Conservation (phyloP, 2,797 vertebrate species). For the Odontamblyopus lacepedii region DNA sequence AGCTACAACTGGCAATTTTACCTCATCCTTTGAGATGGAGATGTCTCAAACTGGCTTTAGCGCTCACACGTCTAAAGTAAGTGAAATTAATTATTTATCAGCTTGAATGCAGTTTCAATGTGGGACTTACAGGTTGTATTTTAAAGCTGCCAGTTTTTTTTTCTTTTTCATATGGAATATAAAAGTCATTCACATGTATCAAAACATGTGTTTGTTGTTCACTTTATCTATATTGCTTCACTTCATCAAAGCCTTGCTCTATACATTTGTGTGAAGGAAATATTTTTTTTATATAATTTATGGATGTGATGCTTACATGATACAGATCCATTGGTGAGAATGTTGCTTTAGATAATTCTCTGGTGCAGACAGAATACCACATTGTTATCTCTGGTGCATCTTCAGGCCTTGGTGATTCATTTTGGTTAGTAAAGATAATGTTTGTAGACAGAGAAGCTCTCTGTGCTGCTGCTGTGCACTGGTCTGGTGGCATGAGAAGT, state of each 20-base stretch:
- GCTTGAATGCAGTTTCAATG: no score
- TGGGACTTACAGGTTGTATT: background rate
- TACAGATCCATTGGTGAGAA: no score
- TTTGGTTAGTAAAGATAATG: slow-evolving; percentile 1
- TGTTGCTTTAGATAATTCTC: no score
- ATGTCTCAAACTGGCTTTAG: slow-evolving; percentile 97
- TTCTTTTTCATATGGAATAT: no score
- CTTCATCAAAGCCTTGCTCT: background rate
- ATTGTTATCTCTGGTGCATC: slow-evolving; percentile 35
- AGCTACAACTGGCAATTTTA: slow-evolving; percentile 88
- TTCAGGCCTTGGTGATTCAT: slow-evolving; percentile 41
- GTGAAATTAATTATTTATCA: slow-evolving; percentile 6
- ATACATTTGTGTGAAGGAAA: slow-evolving; percentile 1
- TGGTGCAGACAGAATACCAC: background rate
- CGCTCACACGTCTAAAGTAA: slow-evolving; percentile 89
- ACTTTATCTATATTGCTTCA: background rate
- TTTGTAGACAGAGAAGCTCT: slow-evolving; percentile 34
- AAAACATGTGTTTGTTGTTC: slow-evolving; percentile 5
- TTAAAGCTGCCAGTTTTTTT: background rate
- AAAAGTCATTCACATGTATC: background rate
- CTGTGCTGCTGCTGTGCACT: slow-evolving; percentile 18
- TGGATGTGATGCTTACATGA: no score
- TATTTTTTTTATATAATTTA: no score
- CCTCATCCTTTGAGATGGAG: slow-evolving; percentile 94
- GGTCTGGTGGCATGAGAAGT: slow-evolving; percentile 20